Evolutionary conservation across 2,797 vertebrate species (phyloP).

Genomic region (Sitta carolinensis): DNA sequence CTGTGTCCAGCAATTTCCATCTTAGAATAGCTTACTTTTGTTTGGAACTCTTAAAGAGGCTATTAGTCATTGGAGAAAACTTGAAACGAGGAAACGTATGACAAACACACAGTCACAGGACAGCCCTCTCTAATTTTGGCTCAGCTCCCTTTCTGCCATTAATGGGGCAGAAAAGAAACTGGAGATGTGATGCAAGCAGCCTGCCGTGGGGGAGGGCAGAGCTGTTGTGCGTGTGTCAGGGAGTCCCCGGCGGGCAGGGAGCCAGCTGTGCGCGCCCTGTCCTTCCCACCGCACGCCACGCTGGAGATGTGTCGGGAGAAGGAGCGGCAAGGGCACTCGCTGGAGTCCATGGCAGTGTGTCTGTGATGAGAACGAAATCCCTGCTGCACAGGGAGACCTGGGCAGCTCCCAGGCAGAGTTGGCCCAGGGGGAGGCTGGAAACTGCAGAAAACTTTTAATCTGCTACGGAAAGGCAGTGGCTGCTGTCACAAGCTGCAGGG

Average conservation of each 20-base stretch:
- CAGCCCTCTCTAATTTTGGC: neutral
- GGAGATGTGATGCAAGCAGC: neutral
- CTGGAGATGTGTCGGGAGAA: neutral
- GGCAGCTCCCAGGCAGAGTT: neutral
- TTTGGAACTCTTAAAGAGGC: neutral
- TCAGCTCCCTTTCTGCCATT: constrained; percentile 11
- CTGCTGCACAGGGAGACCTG: neutral
- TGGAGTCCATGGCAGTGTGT: rapidly evolving
- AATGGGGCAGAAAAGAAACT: neutral
- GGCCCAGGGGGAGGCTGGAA: neutral
- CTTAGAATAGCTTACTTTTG: neutral
- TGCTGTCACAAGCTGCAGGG: neutral
- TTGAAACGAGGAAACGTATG: neutral
- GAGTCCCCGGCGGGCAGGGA: neutral
- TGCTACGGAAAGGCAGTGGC: neutral
- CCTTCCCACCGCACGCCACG: rapidly evolving
- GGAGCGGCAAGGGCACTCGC: neutral
- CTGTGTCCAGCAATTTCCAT: neutral
- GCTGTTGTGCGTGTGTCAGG: neutral
- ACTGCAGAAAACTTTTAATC: neutral
- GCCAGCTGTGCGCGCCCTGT: neutral
- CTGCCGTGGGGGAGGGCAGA: neutral
- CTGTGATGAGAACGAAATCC: neutral
- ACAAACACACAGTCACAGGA: neutral
- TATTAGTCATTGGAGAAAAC: constrained; percentile 21